Conservation (phyloP, 2,113 vertebrate genomes). For the Grammomys surdaster region DNA sequence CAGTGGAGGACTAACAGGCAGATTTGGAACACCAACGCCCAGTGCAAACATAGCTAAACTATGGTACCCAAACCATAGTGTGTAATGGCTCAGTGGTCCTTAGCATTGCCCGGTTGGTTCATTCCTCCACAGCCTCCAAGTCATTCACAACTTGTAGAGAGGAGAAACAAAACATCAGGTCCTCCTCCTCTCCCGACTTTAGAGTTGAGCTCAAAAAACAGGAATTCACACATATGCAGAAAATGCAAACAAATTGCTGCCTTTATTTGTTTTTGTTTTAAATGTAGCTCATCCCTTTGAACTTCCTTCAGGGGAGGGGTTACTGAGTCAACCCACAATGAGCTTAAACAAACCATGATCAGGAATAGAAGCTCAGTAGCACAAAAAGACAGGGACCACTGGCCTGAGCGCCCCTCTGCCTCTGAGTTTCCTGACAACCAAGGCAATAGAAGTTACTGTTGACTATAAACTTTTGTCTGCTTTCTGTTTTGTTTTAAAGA, state of each 20-base stretch:
- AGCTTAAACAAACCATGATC: neutral
- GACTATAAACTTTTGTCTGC: neutral
- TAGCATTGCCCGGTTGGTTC: no score
- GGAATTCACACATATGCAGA: neutral
- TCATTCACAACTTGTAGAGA: neutral
- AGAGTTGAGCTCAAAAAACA: neutral
- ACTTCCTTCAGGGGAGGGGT: neutral
- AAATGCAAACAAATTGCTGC: neutral
- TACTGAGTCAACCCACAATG: neutral
- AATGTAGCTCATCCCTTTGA: neutral
- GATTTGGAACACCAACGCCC: rapidly evolving
- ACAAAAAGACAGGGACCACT: neutral
- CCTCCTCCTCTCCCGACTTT: neutral
- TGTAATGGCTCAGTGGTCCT: neutral
- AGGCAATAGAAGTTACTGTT: neutral
- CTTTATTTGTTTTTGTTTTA: neutral
- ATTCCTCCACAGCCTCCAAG: neutral
- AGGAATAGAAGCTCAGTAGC: neutral
- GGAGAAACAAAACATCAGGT: neutral
- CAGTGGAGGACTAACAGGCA: rapidly evolving
- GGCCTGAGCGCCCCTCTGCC: rapidly evolving
- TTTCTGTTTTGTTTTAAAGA: slow-evolving; percentile 49
- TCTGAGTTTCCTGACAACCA: neutral
- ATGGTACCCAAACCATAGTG: rapidly evolving
- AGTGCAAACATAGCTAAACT: rapidly evolving